Conservation (phyloP, 2,113 vertebrate species). For the Pedetes capensis region DNA sequence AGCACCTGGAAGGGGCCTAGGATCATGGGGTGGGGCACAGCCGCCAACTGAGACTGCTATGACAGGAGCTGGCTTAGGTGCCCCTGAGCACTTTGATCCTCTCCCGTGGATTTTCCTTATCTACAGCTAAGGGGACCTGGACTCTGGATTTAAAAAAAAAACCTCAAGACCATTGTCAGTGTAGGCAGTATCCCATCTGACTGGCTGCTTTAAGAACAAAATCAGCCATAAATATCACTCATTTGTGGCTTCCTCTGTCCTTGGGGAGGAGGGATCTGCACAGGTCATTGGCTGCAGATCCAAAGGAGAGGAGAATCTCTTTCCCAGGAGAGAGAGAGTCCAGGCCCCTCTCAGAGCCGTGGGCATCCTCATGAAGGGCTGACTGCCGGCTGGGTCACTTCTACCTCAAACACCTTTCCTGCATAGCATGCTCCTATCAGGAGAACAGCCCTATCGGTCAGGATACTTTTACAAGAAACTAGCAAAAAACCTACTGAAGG, state of each 20-base stretch:
- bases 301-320: not conserved
- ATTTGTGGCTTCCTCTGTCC: not conserved
- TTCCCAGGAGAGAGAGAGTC: not conserved
- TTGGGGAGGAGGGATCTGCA: not conserved
- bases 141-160: not conserved
- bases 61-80: not conserved
- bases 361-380: not conserved
- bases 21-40: rapidly evolving
- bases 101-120: not conserved
- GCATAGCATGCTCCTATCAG: not conserved
- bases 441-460: rapidly evolving
- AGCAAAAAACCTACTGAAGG: not conserved
- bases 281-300: not conserved
- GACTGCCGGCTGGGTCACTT: not conserved
- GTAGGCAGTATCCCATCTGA: too few species aligned
- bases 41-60: not conserved
- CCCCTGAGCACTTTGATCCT: not conserved
- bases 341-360: not conserved
- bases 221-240: not conserved
- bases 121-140: not conserved
- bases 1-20: not conserved
- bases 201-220: not conserved
- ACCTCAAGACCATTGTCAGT: not conserved
- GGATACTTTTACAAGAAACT: not conserved
- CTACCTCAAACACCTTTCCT: not conserved